phyloP scores from a whole-genome alignment of 2,797 vertebrate species.

The Chiloscyllium punctatum region DNA sequence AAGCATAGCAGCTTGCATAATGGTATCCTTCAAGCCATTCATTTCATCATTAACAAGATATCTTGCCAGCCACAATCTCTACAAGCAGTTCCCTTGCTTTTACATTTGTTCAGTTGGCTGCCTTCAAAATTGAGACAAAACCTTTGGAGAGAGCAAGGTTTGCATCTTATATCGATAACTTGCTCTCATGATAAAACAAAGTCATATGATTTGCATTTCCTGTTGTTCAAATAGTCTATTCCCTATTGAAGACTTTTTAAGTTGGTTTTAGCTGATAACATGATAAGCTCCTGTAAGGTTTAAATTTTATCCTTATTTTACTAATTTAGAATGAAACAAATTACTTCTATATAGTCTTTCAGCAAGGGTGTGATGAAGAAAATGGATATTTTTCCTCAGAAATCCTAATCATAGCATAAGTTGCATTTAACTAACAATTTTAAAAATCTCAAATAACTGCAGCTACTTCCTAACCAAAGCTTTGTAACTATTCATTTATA shows the following conservation, averaged over 20 bases:
- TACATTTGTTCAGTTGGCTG: background rate
- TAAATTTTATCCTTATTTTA: background rate
- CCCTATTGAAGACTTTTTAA: background rate
- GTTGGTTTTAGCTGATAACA: background rate
- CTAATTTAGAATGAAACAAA: background rate
- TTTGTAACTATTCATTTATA: background rate
- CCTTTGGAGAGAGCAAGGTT: background rate
- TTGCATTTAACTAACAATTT: background rate
- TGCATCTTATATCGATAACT: background rate
- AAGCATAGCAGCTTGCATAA: background rate
- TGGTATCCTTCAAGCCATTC: background rate
- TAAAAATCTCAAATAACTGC: background rate
- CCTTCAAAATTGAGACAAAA: background rate
- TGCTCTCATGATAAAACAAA: background rate
- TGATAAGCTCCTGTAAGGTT: background rate
- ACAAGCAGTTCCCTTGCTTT: background rate
- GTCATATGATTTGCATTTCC: background rate
- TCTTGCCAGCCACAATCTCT: background rate
- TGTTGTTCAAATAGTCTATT: background rate
- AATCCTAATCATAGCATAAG: background rate
- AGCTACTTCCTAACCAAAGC: background rate
- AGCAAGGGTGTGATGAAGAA: background rate
- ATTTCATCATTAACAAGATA: background rate
- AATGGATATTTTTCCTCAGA: background rate
- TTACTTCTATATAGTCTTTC: background rate